Base-by-base conservation (phyloP, 2,888 invertebrate genomes). In the Acleris laterana region DNA sequence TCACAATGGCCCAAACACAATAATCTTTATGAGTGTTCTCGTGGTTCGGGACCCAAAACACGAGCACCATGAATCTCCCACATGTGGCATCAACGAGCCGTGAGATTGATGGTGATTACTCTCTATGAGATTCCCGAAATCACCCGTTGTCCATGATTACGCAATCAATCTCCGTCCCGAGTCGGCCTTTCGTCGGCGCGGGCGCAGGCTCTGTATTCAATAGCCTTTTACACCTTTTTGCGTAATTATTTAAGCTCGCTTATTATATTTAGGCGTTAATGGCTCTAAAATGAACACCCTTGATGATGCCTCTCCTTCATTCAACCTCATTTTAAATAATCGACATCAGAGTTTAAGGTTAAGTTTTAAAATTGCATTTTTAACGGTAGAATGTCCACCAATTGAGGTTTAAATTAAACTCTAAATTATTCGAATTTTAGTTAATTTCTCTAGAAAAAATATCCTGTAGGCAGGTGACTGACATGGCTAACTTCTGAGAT, bases 141-240 rank as follows among this genome's bases (percentile, higher is more conserved):
- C 83, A 83, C 72, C 81, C 81, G 84, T 83, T 87, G 84, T 83
- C 83, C 87, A 83, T 90, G 90, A 91, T 91, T 90, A 90, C 90
- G 86, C 87, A 89, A 90, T 92, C 89, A 92, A 93, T 92, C 92
- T 85, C 85, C 88, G 90, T 90, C 90, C 80, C 76, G 76, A 79
- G 76, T 86, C 88, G 81, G 87, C 84, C 89, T 90, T 90, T 91
- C 90, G 89, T 86, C 91, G 76, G 81, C 84, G 88, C 85, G 71
- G 74, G 84, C 86, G 84, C 86, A 87, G 16, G 86, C 88, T 79
- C 80, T 78, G 79, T 81, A 79, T 85, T 85, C 86, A 85, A 85
- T 79, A 76, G 79, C 83, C 81, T 88, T 88, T 88, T 88, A 87
- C 85, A 87, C 87, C 84, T 89, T 89, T 87, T 88, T 87, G 85